Evolutionary conservation across 1,140 invertebrate genomes (phyloP).

Genomic region (Ceratoteleas bidentatus): DNA sequence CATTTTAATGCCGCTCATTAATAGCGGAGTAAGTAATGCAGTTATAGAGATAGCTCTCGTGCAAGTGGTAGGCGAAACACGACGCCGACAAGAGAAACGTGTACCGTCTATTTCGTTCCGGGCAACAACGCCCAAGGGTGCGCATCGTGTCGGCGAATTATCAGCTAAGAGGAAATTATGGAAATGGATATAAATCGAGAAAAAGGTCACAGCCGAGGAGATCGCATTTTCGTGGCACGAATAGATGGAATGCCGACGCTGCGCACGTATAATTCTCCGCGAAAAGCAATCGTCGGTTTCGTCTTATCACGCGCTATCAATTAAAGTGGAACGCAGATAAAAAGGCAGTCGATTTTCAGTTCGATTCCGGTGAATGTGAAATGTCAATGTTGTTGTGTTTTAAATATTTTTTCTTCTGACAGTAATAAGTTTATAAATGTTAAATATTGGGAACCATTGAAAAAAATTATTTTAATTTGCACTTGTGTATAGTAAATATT

Average conservation of each 20-base stretch:
- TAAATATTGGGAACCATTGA: no score
- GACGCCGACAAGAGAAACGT: conserved; percentile 54
- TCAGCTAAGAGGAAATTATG: conserved; percentile 78
- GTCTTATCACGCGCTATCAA: background rate
- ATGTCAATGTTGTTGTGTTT: no score
- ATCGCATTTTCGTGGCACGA: conserved; percentile 51
- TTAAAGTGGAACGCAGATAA: background rate
- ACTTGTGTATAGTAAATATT: no score
- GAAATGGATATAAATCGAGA: conserved; percentile 78
- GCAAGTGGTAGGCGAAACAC: conserved; percentile 48
- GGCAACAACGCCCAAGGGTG: conserved; percentile 63
- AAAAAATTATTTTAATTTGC: no score
- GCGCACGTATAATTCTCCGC: background rate
- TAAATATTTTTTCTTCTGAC: no score
- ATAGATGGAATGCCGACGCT: conserved; percentile 65
- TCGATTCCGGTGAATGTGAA: no score
- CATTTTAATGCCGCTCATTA: conserved; percentile 38
- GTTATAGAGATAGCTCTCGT: conserved; percentile 40
- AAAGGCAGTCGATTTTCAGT: no score
- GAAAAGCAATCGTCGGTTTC: background rate
- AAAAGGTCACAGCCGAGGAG: conserved; percentile 59
- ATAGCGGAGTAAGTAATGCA: conserved; percentile 49
- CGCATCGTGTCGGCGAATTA: conserved; percentile 69
- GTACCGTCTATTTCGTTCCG: conserved; percentile 58
- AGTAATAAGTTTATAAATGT: no score